These are phyloP conservation scores for Syngnathus typhle DNA, from an alignment of 2,113 vertebrate genomes.

Conservation along the genomic window DNA sequence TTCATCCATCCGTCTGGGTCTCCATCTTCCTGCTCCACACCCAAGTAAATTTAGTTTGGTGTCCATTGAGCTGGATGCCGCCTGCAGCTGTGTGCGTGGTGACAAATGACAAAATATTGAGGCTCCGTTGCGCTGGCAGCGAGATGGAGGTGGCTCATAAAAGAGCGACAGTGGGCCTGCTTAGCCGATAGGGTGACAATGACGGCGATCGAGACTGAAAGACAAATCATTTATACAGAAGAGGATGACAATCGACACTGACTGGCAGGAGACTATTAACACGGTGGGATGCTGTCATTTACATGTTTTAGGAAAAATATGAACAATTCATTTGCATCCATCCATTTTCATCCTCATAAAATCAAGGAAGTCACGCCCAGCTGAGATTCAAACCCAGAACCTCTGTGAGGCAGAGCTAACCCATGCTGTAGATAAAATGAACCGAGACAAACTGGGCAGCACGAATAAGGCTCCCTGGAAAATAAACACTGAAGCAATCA, in stretches of 20 bases:
- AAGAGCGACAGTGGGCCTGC: slow-evolving; percentile 22
- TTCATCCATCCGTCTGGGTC: slow-evolving; percentile 31
- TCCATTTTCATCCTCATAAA: background rate
- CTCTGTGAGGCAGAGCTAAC: too few relatives aligned
- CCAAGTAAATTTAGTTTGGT: slow-evolving; percentile 54
- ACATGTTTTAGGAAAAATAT: background rate
- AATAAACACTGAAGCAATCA: too few relatives aligned
- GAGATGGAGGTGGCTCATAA: slow-evolving; percentile 65
- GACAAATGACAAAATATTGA: slow-evolving; percentile 67
- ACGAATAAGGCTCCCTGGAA: too few relatives aligned
- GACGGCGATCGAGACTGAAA: slow-evolving; percentile 11
- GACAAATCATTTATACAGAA: slow-evolving; percentile 10
- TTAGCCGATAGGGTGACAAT: slow-evolving; percentile 50
- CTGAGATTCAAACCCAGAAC: too few relatives aligned
- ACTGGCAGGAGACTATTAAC: slow-evolving; percentile 9
- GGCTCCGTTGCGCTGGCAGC: slow-evolving; percentile 44
- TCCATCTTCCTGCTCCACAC: slow-evolving; percentile 37
- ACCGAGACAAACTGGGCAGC: too few relatives aligned
- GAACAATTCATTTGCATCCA: background rate
- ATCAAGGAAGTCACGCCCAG: too few relatives aligned
- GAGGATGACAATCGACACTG: slow-evolving; percentile 1
- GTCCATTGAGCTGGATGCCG: slow-evolving; percentile 45
- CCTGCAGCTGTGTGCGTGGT: slow-evolving; percentile 58
- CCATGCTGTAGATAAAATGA: too few relatives aligned
- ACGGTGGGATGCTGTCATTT: background rate